A percentile compares a stretch with the other conserved stretches of the same genome.
phyloP scores from a whole-genome alignment of 23 tunicate species.

The Halocynthia aurantium region DNA sequence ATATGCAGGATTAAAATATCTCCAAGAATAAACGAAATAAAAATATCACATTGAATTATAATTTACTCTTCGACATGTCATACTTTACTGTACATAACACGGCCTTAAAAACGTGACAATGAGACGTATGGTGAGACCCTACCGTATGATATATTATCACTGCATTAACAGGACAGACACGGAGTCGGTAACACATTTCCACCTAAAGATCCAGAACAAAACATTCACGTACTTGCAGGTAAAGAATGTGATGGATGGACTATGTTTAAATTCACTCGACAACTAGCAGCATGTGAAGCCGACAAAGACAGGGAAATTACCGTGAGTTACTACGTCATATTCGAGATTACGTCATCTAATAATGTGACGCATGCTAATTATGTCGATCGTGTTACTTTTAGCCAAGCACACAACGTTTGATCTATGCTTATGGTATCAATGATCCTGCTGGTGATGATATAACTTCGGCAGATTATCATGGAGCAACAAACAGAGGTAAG shows the following conservation, averaged over 20 bases:
- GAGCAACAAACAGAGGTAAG: slow-evolving; percentile 16
- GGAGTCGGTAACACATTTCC: slow-evolving; percentile 32
- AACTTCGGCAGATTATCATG: slow-evolving; percentile 1
- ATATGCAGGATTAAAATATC: no score
- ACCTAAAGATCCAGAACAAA: slow-evolving; percentile 44
- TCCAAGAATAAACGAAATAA: no score
- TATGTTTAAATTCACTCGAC: slow-evolving; percentile 34
- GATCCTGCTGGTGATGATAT: slow-evolving; percentile 30
- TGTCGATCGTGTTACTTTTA: neutral
- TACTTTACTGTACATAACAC: no score
- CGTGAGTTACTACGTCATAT: slow-evolving; percentile 12
- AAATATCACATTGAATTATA: no score
- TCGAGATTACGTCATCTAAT: no score
- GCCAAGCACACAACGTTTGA: slow-evolving; percentile 2
- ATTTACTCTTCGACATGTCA: no score
- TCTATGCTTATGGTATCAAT: slow-evolving; percentile 10
- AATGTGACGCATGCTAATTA: neutral
- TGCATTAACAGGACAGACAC: slow-evolving; percentile 34
- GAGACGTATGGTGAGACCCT: no score
- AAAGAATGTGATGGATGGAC: slow-evolving; percentile 53
- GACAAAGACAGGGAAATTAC: slow-evolving; percentile 39
- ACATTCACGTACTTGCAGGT: slow-evolving; percentile 25
- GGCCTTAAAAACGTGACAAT: no score
- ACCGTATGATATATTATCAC: neutral
- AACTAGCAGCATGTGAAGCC: slow-evolving; percentile 48